Conservation (phyloP, 1,140 invertebrate genomes). For the Andricus grossulariae region DNA sequence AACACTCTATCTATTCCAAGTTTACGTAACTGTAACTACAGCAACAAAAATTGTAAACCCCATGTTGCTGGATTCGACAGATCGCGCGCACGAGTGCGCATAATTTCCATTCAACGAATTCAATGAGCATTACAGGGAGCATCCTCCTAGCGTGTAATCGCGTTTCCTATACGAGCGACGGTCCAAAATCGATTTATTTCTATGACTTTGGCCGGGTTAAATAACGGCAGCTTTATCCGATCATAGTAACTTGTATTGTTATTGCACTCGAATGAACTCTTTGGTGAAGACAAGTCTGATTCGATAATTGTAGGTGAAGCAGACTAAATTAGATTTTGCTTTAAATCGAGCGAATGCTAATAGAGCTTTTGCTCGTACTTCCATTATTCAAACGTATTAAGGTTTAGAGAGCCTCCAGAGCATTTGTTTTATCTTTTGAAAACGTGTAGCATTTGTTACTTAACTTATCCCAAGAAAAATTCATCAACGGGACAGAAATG, state of each 20-base stretch:
- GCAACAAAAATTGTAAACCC: slow-evolving; percentile 24
- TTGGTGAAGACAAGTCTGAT: background rate
- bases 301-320: background rate
- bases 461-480: background rate
- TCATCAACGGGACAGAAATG: background rate
- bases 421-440: no score
- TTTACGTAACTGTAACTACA: slow-evolving; percentile 2
- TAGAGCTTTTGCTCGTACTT: no score
- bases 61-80: slow-evolving; percentile 29
- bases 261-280: slow-evolving; percentile 10
- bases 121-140: slow-evolving; percentile 59
- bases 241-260: slow-evolving; percentile 2
- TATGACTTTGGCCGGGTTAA: slow-evolving; percentile 23
- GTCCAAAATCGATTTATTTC: slow-evolving; percentile 23
- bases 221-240: slow-evolving; percentile 26
- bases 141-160: slow-evolving; percentile 59
- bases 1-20: background rate
- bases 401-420: no score
- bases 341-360: no score
- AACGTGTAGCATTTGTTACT: no score
- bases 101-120: slow-evolving; percentile 62
- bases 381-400: no score
- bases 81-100: slow-evolving; percentile 36
- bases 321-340: no score
- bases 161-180: slow-evolving; percentile 49